Conservation (phyloP, 2,113 vertebrate species). For the Otis tarda region DNA sequence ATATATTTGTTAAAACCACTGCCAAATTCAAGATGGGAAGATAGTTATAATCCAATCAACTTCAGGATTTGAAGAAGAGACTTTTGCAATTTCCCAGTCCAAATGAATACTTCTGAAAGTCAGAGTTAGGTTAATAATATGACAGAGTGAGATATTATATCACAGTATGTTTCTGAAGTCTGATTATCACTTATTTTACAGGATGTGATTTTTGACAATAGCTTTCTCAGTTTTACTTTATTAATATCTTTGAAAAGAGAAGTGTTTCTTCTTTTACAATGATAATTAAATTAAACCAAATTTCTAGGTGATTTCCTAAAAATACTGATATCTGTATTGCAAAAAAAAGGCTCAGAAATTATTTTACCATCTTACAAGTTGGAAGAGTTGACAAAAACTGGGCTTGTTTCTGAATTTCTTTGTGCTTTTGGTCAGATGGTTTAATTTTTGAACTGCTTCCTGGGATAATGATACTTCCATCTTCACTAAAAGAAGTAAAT, state of each 20-base stretch:
- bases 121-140: not conserved
- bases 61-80: not conserved
- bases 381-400: not conserved
- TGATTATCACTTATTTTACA: not conserved
- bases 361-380: not conserved
- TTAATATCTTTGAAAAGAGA: not conserved
- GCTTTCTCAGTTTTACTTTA: not conserved
- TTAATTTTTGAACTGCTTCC: not conserved
- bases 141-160: not conserved
- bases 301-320: not conserved
- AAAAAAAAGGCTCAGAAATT: not conserved
- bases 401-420: not conserved
- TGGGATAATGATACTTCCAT: not conserved
- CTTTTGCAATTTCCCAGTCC: not conserved
- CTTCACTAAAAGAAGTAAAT: not conserved
- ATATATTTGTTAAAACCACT: not conserved
- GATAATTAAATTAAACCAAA: not conserved
- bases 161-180: not conserved
- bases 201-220: not conserved
- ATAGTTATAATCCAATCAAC: not conserved
- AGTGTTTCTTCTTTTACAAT: not conserved
- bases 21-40: not conserved
- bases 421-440: not conserved
- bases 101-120: not conserved
- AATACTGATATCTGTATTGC: not conserved